Evolutionary conservation across 2,113 vertebrate genomes (phyloP).

Genomic region (Ornithorhynchus anatinus): DNA sequence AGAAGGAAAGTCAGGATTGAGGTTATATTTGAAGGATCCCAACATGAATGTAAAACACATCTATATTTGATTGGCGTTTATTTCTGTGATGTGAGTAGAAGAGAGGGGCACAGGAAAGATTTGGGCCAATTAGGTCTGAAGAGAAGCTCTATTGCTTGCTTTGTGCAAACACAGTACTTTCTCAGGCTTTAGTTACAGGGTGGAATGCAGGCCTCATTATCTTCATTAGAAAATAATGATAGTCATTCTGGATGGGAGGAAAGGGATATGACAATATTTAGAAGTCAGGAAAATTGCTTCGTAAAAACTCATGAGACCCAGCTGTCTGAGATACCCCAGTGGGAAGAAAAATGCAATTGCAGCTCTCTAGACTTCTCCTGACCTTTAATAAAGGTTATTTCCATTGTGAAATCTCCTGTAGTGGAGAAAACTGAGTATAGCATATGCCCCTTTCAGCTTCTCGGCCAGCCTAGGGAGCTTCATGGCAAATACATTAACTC

Average conservation of each 20-base stretch:
- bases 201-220: background rate
- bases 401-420: constrained; percentile 1
- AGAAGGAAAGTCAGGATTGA: too few relatives aligned
- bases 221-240: background rate
- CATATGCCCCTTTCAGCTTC: background rate
- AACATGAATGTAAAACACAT: too few relatives aligned
- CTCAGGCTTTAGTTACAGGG: too few relatives aligned
- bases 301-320: background rate
- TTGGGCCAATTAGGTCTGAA: too few relatives aligned
- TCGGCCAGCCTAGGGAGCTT: background rate
- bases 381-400: constrained; percentile 11
- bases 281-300: background rate
- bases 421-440: background rate
- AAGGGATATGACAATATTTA: background rate
- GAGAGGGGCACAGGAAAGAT: too few relatives aligned
- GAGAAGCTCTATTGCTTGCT: too few relatives aligned
- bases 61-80: too few relatives aligned
- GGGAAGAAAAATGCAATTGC: background rate
- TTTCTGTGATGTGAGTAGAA: too few relatives aligned
- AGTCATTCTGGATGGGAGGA: background rate
- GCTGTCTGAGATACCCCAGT: background rate
- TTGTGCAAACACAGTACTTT: background rate
- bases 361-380: background rate
- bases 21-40: too few relatives aligned
- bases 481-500: background rate